These are phyloP conservation scores for Fulmarus glacialis DNA, from an alignment of 2,113 vertebrate species.

Conservation along the genomic window DNA sequence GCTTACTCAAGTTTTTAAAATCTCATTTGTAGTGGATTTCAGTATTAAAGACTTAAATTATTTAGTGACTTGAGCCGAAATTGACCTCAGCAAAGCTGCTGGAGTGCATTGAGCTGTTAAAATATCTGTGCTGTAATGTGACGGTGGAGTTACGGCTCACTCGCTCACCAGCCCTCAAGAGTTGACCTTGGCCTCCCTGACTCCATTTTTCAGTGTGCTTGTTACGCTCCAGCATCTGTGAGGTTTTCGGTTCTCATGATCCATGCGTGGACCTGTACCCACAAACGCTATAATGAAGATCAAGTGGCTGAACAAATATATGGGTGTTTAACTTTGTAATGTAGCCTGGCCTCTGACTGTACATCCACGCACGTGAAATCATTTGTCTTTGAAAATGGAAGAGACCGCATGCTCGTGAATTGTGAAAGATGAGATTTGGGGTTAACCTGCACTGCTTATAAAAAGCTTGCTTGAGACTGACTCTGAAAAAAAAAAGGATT, in stretches of 20 bases:
- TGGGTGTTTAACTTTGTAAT: background rate
- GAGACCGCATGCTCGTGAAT: rapidly evolving
- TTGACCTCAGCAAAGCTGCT: conserved; percentile 12
- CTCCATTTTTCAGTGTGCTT: background rate
- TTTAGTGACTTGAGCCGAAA: background rate
- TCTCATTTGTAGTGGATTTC: conserved; percentile 4
- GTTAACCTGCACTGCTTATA: background rate
- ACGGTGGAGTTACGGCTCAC: background rate
- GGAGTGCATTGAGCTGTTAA: conserved; percentile 27
- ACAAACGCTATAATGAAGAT: background rate
- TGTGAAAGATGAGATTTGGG: background rate
- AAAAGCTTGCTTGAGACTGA: background rate
- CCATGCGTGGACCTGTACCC: background rate
- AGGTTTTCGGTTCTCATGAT: background rate
- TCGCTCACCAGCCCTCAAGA: background rate
- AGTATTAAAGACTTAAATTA: conserved; percentile 27
- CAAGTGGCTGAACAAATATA: background rate
- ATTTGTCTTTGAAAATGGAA: background rate
- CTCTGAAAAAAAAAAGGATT: background rate
- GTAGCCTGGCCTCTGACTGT: background rate
- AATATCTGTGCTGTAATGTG: background rate
- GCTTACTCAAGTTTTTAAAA: conserved; percentile 7
- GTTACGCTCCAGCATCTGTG: background rate
- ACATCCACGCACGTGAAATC: rapidly evolving
- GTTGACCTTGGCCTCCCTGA: conserved; percentile 13